Base-by-base conservation (phyloP, 2,888 invertebrate species). In the Pristionchus maxplancki region DNA sequence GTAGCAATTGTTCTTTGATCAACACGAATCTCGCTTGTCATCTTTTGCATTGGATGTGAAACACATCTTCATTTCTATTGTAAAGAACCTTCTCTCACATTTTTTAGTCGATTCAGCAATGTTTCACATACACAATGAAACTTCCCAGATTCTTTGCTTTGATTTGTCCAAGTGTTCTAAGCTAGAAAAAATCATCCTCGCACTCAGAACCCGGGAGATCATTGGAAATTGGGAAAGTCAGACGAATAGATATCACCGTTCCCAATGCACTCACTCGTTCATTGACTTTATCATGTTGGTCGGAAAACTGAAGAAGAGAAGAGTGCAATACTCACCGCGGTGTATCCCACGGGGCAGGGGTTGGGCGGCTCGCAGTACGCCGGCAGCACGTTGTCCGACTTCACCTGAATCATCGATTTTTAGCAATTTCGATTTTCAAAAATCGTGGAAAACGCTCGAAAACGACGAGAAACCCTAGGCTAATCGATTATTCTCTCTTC, bases 361-460 rank as follows among this genome's bases (percentile, higher is more conserved):
- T 99, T 99, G 2, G 99, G 99, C 0, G 99, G 99, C 95, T 98
- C 98, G 95, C 99, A 99, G 95, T 99, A 99, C 34, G 99, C 98
- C 0, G 99, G 99, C 89, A 99, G 96, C 24, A 97, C 97, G 17
- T 97, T 97, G 94, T 99, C 98, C 6, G 97, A 96, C 95, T 98
- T 98, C 84, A 97, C 96, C 95, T 97, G 71, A 81, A 90, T 83
- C 24, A 83, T 44, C 20, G n/a, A 48, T 78, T 44, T 78, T 74
- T 40, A 40, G 13, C 6, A 64, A 58, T 24, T 5, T n/a, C 17
- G n/a, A 58, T 58, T 24, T 24, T 58, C 58, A 20, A n/a, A n/a
- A 58, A n/a, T 6, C 15, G 17, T 11, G 6, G 44, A 44, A 44
- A 44, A 44, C 44, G 11, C 44, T 15, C 5, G 24, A 58, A 17